Evolutionary conservation across 2,888 invertebrate genomes (phyloP), one percentile per base, ranked within the genome.

Genomic region (Ischnus inquisitorius): DNA sequence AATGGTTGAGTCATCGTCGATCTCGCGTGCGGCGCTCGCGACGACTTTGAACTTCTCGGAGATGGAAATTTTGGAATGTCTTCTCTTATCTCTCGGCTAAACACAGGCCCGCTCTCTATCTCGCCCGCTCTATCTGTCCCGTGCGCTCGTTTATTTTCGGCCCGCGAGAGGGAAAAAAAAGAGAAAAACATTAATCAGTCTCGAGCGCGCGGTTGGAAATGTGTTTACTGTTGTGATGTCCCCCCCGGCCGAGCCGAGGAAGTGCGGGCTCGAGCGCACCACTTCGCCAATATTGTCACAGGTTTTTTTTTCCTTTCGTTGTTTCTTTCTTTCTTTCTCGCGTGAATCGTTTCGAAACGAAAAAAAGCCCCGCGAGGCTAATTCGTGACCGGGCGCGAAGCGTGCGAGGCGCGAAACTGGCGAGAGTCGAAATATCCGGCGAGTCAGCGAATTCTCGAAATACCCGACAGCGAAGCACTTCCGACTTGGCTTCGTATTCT

Each of bases 381-480:
- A 83, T 57, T 79, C 68, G 68, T 64, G 83, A 46, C n/a, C 75
- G n/a, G 41, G 5, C 51, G 65, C 51, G 16, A 60, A 25, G n/a
- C 28, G 60, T n/a, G 19, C 6, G 65, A 64, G 60, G 34, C 67
- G 39, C 67, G n/a, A n/a, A n/a, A 3, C 34, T 12, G 34, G 19
- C 46, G 62, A 39, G 34, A 34, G 34, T 34, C 34, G 34, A 34
- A 34, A 34, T 3, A 54, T 10, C 22, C 10, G 22, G 54, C 64
- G 54, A 72, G 72, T 72, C 79, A 79, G 79, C 79, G 19, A 54
- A 79, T 79, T 79, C 72, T 79, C 72, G 67, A 72, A 79, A 79
- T 72, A 79, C 71, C 64, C 54, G 72, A 71, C 62, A 39, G 16
- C n/a, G 43, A 41, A n/a, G 16, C 14, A 10, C 12, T 19, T 54